Evolutionary conservation across 2,113 vertebrate genomes (phyloP), one percentile per base, ranked within the genome.

Genomic region (Athene cunicularia): DNA sequence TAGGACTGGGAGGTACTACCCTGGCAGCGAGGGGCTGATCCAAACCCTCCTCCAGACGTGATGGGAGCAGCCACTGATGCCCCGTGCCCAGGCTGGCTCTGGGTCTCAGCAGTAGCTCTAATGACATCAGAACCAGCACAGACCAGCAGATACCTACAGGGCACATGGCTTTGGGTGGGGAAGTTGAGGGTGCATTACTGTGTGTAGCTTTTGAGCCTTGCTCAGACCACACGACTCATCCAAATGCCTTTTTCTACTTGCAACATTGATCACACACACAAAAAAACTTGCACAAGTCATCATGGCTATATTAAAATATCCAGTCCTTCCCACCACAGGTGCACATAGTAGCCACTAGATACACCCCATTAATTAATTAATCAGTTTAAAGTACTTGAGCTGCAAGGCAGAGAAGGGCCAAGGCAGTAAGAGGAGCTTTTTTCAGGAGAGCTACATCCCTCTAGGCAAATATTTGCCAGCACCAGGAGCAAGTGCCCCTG

Each of bases 81-180:
- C 26, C 24, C 13, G 0, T 35, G 21, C 17, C 17, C 2, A 2
- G 30, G 23, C 45, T 37, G 43, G 22, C 16, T 45, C 33, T 6
- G 30, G 32, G 32, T 45, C 1, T 3, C 22, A 14, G 73, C 21
- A 79, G 35, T 10, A 35, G 22, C 50, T 72, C 43, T 45, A 18
- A 53, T 26, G 52, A 22, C 17, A 18, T 19, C 26, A 58, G 35
- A 64, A 28, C 21, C 11, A 49, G 21, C 47, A 18, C 39, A 68
- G 17, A 35, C n/a, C 73, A 71, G 39, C 33, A 79, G 33, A 24
- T 1, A 49, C 13, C 32, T 35, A 18, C 50, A 52, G 35, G 50
- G 27, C 60, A 79, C 1, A 0, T 45, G 55, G 28, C 28, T 53
- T 14, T 6, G 11, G 53, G 30, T 0, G 1, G 23, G 16, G 24